A percentile compares a stretch with the other conserved stretches of the same genome.
These are phyloP conservation scores for Phrixothrix hirtus DNA, from an alignment of 2,888 invertebrate genomes.

Conservation along the genomic window DNA sequence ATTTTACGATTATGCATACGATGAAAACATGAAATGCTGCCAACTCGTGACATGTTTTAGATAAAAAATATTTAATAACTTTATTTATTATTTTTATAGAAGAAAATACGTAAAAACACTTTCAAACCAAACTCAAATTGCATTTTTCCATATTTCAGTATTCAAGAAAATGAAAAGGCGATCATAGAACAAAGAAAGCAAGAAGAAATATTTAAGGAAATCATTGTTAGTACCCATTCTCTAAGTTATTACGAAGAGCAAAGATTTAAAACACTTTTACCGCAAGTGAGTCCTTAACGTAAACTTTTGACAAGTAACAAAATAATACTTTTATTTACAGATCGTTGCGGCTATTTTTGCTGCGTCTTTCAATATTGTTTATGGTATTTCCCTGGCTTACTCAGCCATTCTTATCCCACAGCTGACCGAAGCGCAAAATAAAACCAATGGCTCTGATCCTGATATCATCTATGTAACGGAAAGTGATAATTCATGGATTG, in stretches of 20 bases:
- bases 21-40: no score
- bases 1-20: no score
- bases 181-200: conserved; percentile 49
- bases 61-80: no score
- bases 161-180: conserved; percentile 47
- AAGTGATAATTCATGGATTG: conserved; percentile 58
- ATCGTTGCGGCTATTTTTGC: conserved; percentile 60
- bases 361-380: conserved; percentile 63
- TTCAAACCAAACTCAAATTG: no score
- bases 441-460: conserved; percentile 39
- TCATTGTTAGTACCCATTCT: conserved; percentile 55
- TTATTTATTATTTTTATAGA: no score
- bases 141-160: no score
- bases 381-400: conserved; percentile 61
- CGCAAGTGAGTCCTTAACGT: conserved; percentile 51
- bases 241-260: conserved; percentile 54
- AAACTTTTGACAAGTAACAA: neutral
- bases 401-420: conserved; percentile 61
- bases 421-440: conserved; percentile 45
- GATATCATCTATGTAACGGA: conserved; percentile 44
- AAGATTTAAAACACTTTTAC: conserved; percentile 53
- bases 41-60: no score
- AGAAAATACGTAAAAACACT: no score
- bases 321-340: conserved; percentile 45
- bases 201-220: conserved; percentile 55